Evolutionary conservation across 2,797 vertebrate species (phyloP).

Genomic region (Acrocephalus scirpaceus): DNA sequence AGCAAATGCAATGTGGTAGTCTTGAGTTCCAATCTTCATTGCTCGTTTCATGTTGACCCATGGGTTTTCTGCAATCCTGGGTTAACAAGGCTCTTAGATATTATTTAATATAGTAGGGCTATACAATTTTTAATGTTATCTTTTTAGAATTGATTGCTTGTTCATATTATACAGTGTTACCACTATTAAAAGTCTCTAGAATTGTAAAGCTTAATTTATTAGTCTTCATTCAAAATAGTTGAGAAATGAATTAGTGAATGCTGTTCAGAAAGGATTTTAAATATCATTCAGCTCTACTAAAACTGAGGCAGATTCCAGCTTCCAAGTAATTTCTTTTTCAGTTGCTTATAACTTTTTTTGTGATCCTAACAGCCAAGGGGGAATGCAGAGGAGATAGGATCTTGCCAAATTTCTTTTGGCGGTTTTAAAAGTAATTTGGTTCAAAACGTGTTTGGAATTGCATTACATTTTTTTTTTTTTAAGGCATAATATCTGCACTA

Average conservation of each 20-base stretch:
- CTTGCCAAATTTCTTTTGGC: constrained; percentile 62
- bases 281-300: not conserved
- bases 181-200: not conserved
- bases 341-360: constrained; percentile 34
- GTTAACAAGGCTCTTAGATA: not conserved
- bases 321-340: constrained; percentile 25
- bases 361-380: constrained; percentile 11
- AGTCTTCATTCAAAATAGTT: constrained; percentile 10
- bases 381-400: not conserved
- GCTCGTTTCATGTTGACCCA: not conserved
- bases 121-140: not conserved
- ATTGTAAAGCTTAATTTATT: not conserved
- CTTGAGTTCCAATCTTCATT: not conserved
- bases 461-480: not conserved
- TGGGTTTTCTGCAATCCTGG: not conserved
- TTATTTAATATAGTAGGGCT: not conserved
- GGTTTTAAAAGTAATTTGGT: constrained; percentile 57
- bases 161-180: not conserved
- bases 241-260: not conserved
- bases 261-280: constrained; percentile 3
- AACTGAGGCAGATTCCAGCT: not conserved
- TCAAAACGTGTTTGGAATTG: constrained; percentile 37
- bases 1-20: not conserved
- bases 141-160: not conserved
- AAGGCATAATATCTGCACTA: not conserved